These are phyloP conservation scores for Samia ricini DNA, from an alignment of 1,140 invertebrate genomes.

Conservation along the genomic window DNA sequence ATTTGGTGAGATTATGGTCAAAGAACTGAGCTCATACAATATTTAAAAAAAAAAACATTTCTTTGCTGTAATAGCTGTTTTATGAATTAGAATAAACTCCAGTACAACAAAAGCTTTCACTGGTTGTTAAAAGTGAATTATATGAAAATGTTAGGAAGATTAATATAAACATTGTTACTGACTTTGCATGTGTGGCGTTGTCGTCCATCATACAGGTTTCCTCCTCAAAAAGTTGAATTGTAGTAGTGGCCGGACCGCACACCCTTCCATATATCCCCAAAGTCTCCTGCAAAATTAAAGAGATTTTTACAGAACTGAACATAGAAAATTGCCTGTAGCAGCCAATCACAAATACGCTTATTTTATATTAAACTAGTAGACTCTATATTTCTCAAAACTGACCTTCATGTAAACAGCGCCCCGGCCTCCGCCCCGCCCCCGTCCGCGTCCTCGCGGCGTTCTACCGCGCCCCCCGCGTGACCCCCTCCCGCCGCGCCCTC, in stretches of 20 bases:
- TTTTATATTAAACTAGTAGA: background rate
- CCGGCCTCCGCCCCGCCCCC: slow-evolving; percentile 55
- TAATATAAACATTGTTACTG: slow-evolving; percentile 20
- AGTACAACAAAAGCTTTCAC: no score
- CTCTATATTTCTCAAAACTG: slow-evolving; percentile 2
- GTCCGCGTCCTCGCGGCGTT: slow-evolving; percentile 40
- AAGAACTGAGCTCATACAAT: no score
- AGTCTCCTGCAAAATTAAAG: slow-evolving; percentile 50
- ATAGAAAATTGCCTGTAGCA: no score
- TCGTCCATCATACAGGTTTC: slow-evolving; percentile 93
- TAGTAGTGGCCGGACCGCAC: slow-evolving; percentile 67
- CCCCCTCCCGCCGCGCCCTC: slow-evolving; percentile 41
- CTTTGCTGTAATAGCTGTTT: no score
- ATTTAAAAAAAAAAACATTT: no score
- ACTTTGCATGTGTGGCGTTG: slow-evolving; percentile 76
- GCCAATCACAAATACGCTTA: no score
- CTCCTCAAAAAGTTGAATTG: slow-evolving; percentile 87
- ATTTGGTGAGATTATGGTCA: no score
- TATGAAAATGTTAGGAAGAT: background rate
- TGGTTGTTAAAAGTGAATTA: background rate
- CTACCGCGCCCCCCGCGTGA: slow-evolving; percentile 42
- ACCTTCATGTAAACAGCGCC: slow-evolving; percentile 71
- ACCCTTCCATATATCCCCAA: slow-evolving; percentile 70
- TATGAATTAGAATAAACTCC: no score
- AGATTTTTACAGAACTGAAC: background rate